A percentile compares a stretch with the other conserved stretches of the same genome.
Conservation (phyloP, 2,888 invertebrate species). For the Drosophila peninsularis region DNA sequence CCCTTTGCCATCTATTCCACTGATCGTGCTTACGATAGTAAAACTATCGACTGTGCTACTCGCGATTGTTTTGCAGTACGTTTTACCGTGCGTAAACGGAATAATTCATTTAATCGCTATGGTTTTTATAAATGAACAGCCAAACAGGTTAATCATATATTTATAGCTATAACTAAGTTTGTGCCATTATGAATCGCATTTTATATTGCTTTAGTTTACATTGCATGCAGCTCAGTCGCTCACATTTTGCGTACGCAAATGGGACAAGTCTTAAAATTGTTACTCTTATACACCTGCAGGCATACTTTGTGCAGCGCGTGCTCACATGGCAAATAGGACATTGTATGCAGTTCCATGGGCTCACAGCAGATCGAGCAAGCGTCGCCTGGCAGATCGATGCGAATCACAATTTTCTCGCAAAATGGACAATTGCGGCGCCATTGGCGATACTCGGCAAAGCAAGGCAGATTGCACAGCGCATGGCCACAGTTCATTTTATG, state of each 20-base stretch:
- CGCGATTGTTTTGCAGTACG: neutral
- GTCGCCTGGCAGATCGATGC: slow-evolving; percentile 36
- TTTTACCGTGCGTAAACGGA: too few relatives aligned
- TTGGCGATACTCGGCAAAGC: slow-evolving; percentile 13
- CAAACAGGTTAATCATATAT: neutral
- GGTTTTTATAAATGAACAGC: neutral
- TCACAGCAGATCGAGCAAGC: slow-evolving; percentile 59
- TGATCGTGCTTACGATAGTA: neutral
- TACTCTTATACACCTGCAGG: neutral
- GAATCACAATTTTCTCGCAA: slow-evolving; percentile 25
- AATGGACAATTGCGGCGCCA: slow-evolving; percentile 25
- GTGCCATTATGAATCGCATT: slow-evolving; percentile 8
- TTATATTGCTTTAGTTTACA: slow-evolving; percentile 29
- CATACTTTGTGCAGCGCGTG: slow-evolving; percentile 62
- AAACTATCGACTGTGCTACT: neutral
- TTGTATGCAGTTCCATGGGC: slow-evolving; percentile 14
- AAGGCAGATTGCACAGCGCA: slow-evolving; percentile 40
- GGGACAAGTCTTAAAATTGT: slow-evolving; percentile 21
- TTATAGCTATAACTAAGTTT: slow-evolving; percentile 1
- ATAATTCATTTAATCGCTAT: neutral
- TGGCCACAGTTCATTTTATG: slow-evolving; percentile 50
- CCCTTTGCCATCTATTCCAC: neutral
- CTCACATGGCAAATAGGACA: slow-evolving; percentile 47
- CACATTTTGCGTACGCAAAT: slow-evolving; percentile 30
- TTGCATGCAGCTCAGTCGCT: neutral